A percentile compares a stretch with the other conserved stretches of the same genome.
These are phyloP conservation scores for Drosophila lowei DNA, from an alignment of 1,140 invertebrate genomes.

Conservation along the genomic window DNA sequence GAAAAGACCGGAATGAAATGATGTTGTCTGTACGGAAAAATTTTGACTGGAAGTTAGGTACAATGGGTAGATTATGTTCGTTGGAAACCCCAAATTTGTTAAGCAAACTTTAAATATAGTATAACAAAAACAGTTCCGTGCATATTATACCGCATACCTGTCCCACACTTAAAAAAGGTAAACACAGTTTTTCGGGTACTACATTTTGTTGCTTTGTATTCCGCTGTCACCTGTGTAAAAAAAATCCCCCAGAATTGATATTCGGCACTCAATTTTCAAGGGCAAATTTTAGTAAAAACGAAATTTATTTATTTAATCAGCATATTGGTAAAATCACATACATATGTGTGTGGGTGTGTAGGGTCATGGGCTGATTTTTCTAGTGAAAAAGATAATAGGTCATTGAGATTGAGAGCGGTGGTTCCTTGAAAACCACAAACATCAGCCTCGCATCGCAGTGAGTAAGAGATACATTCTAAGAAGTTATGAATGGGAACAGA, in stretches of 20 bases:
- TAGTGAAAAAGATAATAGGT: constrained; percentile 20
- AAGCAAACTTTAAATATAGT: too few relatives aligned
- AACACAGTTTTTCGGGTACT: too few relatives aligned
- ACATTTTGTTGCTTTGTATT: constrained; percentile 7
- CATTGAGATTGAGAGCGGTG: constrained; percentile 18
- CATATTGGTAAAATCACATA: constrained; percentile 2
- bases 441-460: constrained; percentile 6
- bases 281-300: constrained; percentile 41
- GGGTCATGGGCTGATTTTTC: constrained; percentile 21
- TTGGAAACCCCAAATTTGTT: too few relatives aligned
- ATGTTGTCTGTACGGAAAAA: too few relatives aligned
- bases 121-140: too few relatives aligned
- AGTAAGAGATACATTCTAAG: constrained; percentile 26
- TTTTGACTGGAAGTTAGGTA: too few relatives aligned
- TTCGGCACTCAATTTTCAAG: constrained; percentile 50
- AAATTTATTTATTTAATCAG: constrained; percentile 32
- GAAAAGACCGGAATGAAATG: too few relatives aligned
- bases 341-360: too few relatives aligned
- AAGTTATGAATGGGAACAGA: constrained; percentile 23
- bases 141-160: too few relatives aligned
- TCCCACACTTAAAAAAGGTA: too few relatives aligned
- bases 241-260: constrained; percentile 63
- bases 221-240: constrained; percentile 24
- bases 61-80: too few relatives aligned
- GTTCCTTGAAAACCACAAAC: too few relatives aligned